phyloP scores from a whole-genome alignment of 2,113 vertebrate species.

The Cariama cristata region DNA sequence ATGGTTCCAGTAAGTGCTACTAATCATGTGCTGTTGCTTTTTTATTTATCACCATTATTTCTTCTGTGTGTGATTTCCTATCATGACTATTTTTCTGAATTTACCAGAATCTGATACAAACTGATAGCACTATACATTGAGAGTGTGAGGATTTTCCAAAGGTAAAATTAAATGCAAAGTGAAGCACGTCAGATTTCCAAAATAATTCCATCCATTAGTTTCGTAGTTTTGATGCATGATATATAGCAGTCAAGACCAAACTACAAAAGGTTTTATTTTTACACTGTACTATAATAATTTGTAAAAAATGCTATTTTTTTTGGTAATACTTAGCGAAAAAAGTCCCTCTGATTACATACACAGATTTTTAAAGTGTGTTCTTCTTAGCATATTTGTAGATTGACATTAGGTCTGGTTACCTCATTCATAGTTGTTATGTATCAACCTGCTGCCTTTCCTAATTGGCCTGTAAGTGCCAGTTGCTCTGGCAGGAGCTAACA shows the following conservation, averaged over 20 bases:
- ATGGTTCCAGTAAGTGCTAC: not conserved
- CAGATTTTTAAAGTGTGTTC: not conserved
- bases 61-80: not conserved
- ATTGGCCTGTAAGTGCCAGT: not conserved
- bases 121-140: not conserved
- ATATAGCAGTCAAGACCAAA: not conserved
- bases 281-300: not conserved
- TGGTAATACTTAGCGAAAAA: not conserved
- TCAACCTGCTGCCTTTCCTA: not conserved
- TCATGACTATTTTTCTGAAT: not conserved
- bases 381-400: not conserved
- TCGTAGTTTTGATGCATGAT: not conserved
- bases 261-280: not conserved
- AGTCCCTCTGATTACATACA: not conserved
- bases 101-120: not conserved
- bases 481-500: not conserved
- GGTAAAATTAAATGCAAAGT: not conserved
- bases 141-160: not conserved
- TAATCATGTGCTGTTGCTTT: not conserved
- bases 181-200: not conserved
- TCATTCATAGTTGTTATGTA: not conserved
- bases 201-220: not conserved
- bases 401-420: not conserved
- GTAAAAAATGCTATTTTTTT: not conserved
- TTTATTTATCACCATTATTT: not conserved